Evolutionary conservation across 2,797 vertebrate genomes (phyloP), one percentile per base, ranked within the genome.

Genomic region (Pitangus sulphuratus): DNA sequence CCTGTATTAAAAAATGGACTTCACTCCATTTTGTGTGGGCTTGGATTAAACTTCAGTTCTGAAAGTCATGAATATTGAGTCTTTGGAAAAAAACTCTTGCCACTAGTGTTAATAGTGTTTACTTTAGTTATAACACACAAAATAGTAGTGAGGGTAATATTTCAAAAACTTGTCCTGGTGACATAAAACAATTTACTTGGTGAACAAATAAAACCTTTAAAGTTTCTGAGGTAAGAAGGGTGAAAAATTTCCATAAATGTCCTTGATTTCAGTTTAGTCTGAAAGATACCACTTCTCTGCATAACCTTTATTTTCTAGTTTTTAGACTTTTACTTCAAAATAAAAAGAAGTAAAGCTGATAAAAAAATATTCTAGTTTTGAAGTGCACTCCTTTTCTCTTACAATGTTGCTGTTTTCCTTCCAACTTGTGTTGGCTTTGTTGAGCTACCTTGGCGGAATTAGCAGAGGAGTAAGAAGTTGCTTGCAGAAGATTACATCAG

Each of bases 231-330:
- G 13, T 60, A 22, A 70, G 28, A 71, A 75, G 8, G 1, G 4
- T 37, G 3, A 35, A 71, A 20, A 21, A 30, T 62, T 58, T 57
- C 16, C 5, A 0, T 28, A 51, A 50, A 0, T 12, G 2, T 11
- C 7, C 25, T 93, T 72, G 11, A 22, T 26, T 95, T 85, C 16
- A 22, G 2, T 70, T 62, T 66, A 50, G 4, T 60, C 21, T 68
- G 58, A 80, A 84, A 94, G 8, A 11, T 54, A 24, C 4, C 6
- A 37, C 3, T 48, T 60, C 22, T 71, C 31, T 5, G 1, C 8
- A 4, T 31, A 20, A 72, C 22, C 51, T 79, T 60, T 82, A 10
- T 74, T 51, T 7, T 45, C 11, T 57, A 31, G 11, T 16, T 77
- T 79, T 89, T 58, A 45, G 21, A 58, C 5, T 35, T 74, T 83